These are phyloP conservation scores for Drosophila kurseongensis DNA, from an alignment of 1,140 invertebrate genomes.

Conservation along the genomic window DNA sequence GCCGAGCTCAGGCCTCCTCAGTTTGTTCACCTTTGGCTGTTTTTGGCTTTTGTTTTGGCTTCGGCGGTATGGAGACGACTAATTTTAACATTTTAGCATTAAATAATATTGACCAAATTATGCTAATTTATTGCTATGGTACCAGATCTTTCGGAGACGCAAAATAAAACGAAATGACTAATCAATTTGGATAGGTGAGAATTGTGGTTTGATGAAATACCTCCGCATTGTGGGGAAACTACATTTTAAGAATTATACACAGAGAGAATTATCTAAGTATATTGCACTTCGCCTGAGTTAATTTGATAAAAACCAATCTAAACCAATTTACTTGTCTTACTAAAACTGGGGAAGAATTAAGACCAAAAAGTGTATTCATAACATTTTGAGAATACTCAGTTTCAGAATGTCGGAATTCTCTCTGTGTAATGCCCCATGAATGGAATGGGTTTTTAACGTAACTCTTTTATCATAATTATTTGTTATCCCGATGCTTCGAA, in stretches of 20 bases:
- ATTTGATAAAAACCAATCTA: too few species aligned
- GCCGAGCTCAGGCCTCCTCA: conserved; percentile 25
- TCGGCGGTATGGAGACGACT: conserved; percentile 28
- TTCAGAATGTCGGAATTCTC: too few species aligned
- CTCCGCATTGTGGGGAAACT: background rate
- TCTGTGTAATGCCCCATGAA: too few species aligned
- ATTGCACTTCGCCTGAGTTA: too few species aligned
- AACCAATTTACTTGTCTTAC: too few species aligned
- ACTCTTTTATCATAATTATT: too few species aligned
- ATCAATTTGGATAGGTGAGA: conserved; percentile 34
- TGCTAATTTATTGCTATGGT: conserved; percentile 39
- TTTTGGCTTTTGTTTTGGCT: conserved; percentile 60
- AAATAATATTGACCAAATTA: conserved; percentile 53
- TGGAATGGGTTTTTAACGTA: too few species aligned
- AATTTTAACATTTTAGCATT: conserved; percentile 52
- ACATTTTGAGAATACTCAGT: too few species aligned
- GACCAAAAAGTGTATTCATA: too few species aligned
- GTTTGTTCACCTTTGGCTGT: conserved; percentile 72
- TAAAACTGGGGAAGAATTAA: too few species aligned
- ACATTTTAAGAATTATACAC: background rate
- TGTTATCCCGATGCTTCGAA: too few species aligned
- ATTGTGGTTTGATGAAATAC: conserved; percentile 18
- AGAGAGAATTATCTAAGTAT: too few species aligned
- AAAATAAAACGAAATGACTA: conserved; percentile 33
- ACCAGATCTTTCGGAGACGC: conserved; percentile 8